Conservation (phyloP, 2,797 vertebrate genomes). For the Malacoctenus gilli region DNA sequence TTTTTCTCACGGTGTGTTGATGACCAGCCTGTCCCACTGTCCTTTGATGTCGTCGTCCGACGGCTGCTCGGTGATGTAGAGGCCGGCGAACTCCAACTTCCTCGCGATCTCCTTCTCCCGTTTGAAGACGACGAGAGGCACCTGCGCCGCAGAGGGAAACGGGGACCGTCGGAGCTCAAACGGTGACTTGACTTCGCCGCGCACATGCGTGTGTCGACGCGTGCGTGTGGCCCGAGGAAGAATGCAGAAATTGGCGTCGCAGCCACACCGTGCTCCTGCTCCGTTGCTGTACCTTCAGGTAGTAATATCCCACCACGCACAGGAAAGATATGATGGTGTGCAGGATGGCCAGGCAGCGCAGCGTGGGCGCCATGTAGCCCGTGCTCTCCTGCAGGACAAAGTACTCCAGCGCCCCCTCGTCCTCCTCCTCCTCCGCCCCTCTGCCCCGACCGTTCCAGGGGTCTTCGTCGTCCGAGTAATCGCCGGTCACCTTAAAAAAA, state of each 20-base stretch:
- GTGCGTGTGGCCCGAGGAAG: no score
- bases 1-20: constrained; percentile 98
- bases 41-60: constrained; percentile 99
- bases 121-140: constrained; percentile 97
- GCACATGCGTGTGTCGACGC: no score
- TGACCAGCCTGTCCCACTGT: constrained; percentile 97
- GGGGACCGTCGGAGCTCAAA: no score
- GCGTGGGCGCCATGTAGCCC: constrained; percentile 95
- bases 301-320: constrained; percentile 97
- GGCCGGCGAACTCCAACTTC: constrained; percentile 96
- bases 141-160: constrained; percentile 79
- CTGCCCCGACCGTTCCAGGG: constrained; percentile 88
- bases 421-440: constrained; percentile 85
- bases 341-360: constrained; percentile 90
- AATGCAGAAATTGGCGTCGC: no score
- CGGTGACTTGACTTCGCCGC: no score
- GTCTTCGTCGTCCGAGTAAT: constrained; percentile 87
- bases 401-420: constrained; percentile 93
- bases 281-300: constrained; percentile 86
- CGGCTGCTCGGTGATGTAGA: constrained; percentile 98
- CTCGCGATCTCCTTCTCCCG: constrained; percentile 98
- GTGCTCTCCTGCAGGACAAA: constrained; percentile 97
- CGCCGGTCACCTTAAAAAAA: constrained; percentile 89
- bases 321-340: constrained; percentile 97
- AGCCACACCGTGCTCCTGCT: no score